Conservation (phyloP, 2,113 vertebrate genomes). For the Heterotilapia buettikoferi region DNA sequence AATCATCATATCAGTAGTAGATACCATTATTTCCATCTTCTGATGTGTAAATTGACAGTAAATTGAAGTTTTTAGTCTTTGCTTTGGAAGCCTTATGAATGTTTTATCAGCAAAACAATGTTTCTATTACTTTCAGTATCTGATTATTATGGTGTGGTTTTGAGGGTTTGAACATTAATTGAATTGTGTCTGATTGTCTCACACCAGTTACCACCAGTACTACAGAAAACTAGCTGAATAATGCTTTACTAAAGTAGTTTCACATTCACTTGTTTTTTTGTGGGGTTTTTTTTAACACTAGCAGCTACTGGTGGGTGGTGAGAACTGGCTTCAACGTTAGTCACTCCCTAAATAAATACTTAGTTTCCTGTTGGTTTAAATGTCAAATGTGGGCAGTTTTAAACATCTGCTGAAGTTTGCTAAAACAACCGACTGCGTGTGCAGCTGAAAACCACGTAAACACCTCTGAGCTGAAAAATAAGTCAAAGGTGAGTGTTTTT, state of each 20-base stretch:
- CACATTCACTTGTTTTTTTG: not conserved
- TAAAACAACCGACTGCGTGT: not conserved
- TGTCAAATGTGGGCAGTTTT: not conserved
- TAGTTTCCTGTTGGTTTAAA: not conserved
- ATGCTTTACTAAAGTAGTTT: not conserved
- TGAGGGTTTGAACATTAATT: not conserved
- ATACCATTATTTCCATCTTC: not conserved
- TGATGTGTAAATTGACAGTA: not conserved
- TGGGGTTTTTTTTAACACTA: not conserved
- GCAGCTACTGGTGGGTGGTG: not conserved
- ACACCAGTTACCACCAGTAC: not conserved
- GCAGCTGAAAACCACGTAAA: not conserved
- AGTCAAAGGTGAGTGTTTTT: not conserved
- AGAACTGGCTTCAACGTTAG: accelerated
- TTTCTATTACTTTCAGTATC: not conserved
- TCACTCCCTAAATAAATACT: not conserved
- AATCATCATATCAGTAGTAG: accelerated
- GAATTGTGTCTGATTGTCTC: not conserved
- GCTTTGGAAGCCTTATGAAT: not conserved
- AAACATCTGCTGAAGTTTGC: not conserved
- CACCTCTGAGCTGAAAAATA: not conserved
- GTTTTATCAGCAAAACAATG: not conserved
- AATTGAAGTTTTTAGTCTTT: accelerated
- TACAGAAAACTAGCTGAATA: not conserved
- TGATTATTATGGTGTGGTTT: not conserved